Evolutionary conservation across 2,113 vertebrate genomes (phyloP), one percentile per base, ranked within the genome.

Genomic region (Phylloscopus trochiloides): DNA sequence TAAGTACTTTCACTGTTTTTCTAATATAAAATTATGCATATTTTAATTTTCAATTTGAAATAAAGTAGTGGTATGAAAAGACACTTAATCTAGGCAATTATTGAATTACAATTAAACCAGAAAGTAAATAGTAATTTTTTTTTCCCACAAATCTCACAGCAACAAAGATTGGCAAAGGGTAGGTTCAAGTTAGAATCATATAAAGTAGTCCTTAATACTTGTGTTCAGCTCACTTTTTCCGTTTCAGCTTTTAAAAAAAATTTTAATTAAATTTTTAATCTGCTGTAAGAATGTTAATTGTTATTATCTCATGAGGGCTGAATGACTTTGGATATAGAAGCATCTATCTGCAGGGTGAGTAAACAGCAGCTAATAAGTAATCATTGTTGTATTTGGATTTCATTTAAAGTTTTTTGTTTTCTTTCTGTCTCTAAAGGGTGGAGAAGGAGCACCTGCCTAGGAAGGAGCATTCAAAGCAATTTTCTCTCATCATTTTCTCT

Each of bases 341-440:
- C 66, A 94, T 96, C 87, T 97, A 95, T 96, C 89, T 97, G 66
- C 78, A 91, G 40, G 9, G 48, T 89, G 57, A 97, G 66, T 93
- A 97, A 96, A 96, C 86, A 96, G 61, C 57, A 94, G 66, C 72
- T 92, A 93, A 80, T 93, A 94, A n/a, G 55, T 95, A 86, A 94
- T 94, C 63, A 93, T 96, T 95, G 86, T 73, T 25, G 0, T 88
- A 68, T 94, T 93, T 94, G 42, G 57, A 88, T 96, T 97, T 92
- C 1, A 87, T 92, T 95, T 93, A 78, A 82, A 90, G 67, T 84
- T 87, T 86, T 51, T 93, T 79, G 79, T 80, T 92, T 50, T 84
- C 71, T 85, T 77, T 75, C 19, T 89, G 51, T 88, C 43, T 94
- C 65, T 54, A 80, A 90, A 94, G 74, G 63, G 24, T 63, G 26